Conservation (phyloP, 2,113 vertebrate species). For the Archilochus colubris region DNA sequence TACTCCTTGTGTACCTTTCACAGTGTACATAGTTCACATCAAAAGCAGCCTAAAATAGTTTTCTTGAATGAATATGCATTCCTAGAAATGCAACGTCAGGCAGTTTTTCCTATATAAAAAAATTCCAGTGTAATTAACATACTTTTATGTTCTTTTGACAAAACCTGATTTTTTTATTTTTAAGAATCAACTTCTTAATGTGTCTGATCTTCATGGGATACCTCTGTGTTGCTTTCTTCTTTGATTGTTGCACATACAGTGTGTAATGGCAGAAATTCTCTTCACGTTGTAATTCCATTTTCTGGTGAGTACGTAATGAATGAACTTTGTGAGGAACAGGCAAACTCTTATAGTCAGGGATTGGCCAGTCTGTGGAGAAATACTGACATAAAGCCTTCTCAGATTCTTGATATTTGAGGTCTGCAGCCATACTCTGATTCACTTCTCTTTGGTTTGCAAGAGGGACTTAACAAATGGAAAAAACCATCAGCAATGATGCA, state of each 20-base stretch:
- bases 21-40: not conserved
- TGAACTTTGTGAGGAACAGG: not conserved
- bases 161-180: not conserved
- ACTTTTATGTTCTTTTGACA: not conserved
- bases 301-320: not conserved
- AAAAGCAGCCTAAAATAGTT: not conserved
- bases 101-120: not conserved
- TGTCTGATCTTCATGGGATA: not conserved
- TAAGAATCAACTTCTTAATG: not conserved
- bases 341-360: not conserved
- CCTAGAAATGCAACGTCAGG: not conserved
- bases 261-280: not conserved
- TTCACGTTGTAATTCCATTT: not conserved
- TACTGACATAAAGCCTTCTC: not conserved
- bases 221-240: not conserved
- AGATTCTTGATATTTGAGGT: not conserved
- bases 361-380: not conserved
- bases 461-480: not conserved
- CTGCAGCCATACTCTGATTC: not conserved
- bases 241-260: not conserved
- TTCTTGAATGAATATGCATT: not conserved
- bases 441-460: not conserved
- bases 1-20: not conserved
- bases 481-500: not conserved
- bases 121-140: not conserved